Base-by-base conservation (phyloP, 2,113 vertebrate species). In the Shinisaurus crocodilurus region DNA sequence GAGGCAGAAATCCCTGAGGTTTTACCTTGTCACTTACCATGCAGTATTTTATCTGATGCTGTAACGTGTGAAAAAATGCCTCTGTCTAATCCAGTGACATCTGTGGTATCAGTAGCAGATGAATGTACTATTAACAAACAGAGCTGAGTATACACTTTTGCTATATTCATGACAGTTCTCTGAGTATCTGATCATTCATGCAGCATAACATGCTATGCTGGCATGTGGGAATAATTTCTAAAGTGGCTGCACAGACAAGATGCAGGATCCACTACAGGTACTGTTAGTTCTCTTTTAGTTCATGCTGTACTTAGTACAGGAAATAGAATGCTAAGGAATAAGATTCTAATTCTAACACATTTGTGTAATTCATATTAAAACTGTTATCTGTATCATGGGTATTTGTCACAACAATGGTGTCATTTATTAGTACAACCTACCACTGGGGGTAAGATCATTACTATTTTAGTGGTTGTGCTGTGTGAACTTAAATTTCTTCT, bases 361-460 rank as follows among this genome's bases (percentile, higher is more conserved):
- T 63, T 85, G 27, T 2, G 0, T 60, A 37, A 3, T 5, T 85
- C 37, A 90, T 91, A 57, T 85, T n/a, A 90, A 88, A 65, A 92
- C 72, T 76, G 74, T 80, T 95, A 54, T 88, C 89, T 1, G 0
- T 40, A 86, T 79, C 34, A 65, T 74, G 84, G 9, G 57, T 54
- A 15, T 92, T 83, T 76, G 70, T 83, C 86, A 54, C 79, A 82
- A 13, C 54, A 85, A 54, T 34, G 2, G 27, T 86, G 50, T 57
- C n/a, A 50, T 84, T 54, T 69, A 29, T 70, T 54, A 37, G 65
- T 9, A 54, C 60, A 76, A 83, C 81, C 88, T 60, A 80, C 60
- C 70, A 5, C 5, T 0, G 32, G 18, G n/a, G 27, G 18, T 15
- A 20, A 69, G 48, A 50, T 20, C 57, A 32, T 87, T 67, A 48